Base-by-base conservation (phyloP, 2,888 invertebrate species). In the Nineta flava region DNA sequence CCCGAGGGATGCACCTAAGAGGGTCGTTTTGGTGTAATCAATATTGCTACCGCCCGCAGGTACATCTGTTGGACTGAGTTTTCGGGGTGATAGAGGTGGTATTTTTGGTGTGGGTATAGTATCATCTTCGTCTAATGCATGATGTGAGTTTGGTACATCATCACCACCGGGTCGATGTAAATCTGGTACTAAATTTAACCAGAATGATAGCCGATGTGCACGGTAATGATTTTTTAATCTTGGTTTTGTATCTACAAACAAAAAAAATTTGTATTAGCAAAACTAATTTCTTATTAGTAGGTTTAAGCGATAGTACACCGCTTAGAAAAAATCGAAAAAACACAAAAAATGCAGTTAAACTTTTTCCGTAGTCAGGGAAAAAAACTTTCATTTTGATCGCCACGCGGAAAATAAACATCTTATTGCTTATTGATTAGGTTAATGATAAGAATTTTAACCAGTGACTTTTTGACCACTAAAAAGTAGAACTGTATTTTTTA, bases 161-260 rank as follows among this genome's bases (percentile, higher is more conserved):
- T 87, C 87, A 7, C 87, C 84, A 7, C 90, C 88, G 0, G 88
- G 87, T 57, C 86, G 82, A 62, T 90, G 90, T 26, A 90, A 73
- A 62, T 94, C 93, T 32, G 95, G 95, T 51, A 96, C 90, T 47
- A 95, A 73, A 62, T 94, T 92, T 51, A 94, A 67, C 96, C 96
- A 96, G 66, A 95, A 90, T 1, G 94, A 93, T 49, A 95, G 74
- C 55, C 83, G 76, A 62, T 94, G 93, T 2, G 94, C 93, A 55
- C 94, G 78, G 69, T 94, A 95, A 70, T 94, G 94, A 59, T 91
- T 90, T 65, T 90, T 90, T 55, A 92, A 69, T 64, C 88, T 88
- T 0, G 92, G 85, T 64, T 94, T 91, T 46, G 83, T 83, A 62
- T 92, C 94, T 87, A 71, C 9, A 67, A 68, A 71, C 9, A 67